These are phyloP conservation scores for Drosophila greeni DNA, from an alignment of 2,888 invertebrate species.

Conservation along the genomic window DNA sequence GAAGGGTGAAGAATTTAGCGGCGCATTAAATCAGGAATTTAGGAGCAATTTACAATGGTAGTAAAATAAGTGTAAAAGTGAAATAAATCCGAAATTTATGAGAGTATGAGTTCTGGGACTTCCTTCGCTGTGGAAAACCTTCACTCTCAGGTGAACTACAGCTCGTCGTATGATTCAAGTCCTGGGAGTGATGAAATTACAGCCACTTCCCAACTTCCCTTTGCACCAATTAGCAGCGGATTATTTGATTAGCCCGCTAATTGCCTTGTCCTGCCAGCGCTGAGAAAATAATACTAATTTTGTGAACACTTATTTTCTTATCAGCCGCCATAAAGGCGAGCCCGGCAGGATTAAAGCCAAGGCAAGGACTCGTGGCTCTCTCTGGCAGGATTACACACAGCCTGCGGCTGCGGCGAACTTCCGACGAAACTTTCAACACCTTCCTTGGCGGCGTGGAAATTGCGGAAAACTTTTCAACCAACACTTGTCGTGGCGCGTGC, in stretches of 20 bases:
- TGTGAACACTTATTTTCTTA: conserved; percentile 65
- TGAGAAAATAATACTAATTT: conserved; percentile 61
- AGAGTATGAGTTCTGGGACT: too few species aligned
- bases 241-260: conserved; percentile 65
- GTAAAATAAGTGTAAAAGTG: neutral
- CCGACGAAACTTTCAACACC: conserved; percentile 46
- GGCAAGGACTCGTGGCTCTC: conserved; percentile 2
- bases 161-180: neutral
- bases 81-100: neutral
- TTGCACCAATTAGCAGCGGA: conserved; percentile 51
- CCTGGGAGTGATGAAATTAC: neutral
- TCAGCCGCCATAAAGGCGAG: conserved; percentile 58
- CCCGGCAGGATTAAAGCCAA: conserved; percentile 62
- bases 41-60: conserved; percentile 10
- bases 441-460: conserved; percentile 38
- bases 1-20: conserved; percentile 30
- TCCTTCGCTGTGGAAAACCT: too few species aligned
- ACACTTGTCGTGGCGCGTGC: conserved; percentile 65
- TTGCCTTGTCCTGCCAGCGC: conserved; percentile 44
- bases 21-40: conserved; percentile 25
- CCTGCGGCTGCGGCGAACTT: conserved; percentile 39
- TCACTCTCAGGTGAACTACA: too few species aligned
- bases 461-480: conserved; percentile 55
- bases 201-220: neutral
- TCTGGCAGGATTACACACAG: conserved; percentile 34